Evolutionary conservation across 2,797 vertebrate genomes (phyloP), one percentile per base, ranked within the genome.

Genomic region (Eleutherodactylus coqui): DNA sequence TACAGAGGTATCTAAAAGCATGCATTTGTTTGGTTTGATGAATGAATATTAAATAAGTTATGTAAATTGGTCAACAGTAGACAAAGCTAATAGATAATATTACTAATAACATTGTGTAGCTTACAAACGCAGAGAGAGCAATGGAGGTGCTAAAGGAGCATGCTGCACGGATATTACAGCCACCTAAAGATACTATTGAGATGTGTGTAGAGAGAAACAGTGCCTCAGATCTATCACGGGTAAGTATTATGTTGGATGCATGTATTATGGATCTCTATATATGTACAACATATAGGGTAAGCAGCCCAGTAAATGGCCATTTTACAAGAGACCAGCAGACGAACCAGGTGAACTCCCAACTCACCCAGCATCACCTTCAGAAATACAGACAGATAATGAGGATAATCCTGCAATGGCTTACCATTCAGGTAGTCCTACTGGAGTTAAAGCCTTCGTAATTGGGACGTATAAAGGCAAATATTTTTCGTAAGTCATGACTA

Each of bases 151-250:
- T 96, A 2, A 94, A 92, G 86, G 88, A 94, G 9, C 91, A 92
- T 0, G 67, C n/a, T 0, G 86, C 88, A 84, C 82, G 29, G 1
- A 87, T 89, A 17, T 69, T 86, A 1, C 29, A 88, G 17, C 81
- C 79, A 32, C 16, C 34, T 69, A 87, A 24, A 60, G 85, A 84
- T 43, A 81, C 75, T 24, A 89, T 90, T 1, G 85, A 91, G 29
- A 79, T 94, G 83, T 95, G 93, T 94, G 90, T 88, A 49, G 90
- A 90, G 32, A 89, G 94, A 90, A 95, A 93, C 84, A 90, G 49
- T 38, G 75, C 67, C 0, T 24, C 85, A 51, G 83, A 89, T 78
- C 78, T 91, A 62, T 72, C 89, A 79, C 90, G 95, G 94, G 95
- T 94, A 93, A 21, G 38, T 7, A 73, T 34, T 9, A 4, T 47